phyloP scores from a whole-genome alignment of 2,113 vertebrate species.

The Tyrannus savana region DNA sequence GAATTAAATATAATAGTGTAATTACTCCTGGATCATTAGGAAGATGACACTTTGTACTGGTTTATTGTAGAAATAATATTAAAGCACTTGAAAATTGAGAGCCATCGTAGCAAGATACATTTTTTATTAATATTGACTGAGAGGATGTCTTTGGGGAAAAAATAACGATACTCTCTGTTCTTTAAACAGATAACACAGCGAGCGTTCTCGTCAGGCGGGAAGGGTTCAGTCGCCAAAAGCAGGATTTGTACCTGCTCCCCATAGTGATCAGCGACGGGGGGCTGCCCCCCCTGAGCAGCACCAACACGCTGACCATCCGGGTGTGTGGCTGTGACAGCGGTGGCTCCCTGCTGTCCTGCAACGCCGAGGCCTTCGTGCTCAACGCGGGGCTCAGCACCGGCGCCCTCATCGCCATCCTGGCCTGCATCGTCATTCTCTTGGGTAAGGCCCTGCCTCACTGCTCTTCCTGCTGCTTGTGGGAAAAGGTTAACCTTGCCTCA shows the following conservation, averaged over 20 bases:
- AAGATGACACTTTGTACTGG: neutral
- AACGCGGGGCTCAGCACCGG: constrained; percentile 93
- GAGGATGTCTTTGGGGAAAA: neutral
- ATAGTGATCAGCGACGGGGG: constrained; percentile 94
- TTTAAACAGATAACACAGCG: constrained; percentile 86
- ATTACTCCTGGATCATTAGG: neutral
- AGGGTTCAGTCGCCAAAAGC: constrained; percentile 87
- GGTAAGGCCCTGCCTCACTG: constrained; percentile 71
- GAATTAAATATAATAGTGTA: neutral
- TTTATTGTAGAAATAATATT: neutral
- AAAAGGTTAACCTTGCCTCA: neutral
- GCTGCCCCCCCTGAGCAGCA: constrained; percentile 87
- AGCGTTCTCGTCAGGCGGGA: constrained; percentile 85
- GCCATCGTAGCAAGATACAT: neutral
- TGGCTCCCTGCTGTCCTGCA: constrained; percentile 87
- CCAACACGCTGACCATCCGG: constrained; percentile 90
- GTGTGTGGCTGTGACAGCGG: constrained; percentile 91
- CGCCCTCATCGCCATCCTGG: constrained; percentile 92
- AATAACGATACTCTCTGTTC: neutral
- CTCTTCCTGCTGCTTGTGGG: neutral
- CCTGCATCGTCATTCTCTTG: constrained; percentile 94
- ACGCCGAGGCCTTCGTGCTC: constrained; percentile 87
- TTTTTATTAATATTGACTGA: neutral
- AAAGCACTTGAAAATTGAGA: neutral
- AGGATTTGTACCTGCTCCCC: constrained; percentile 90